phyloP scores from a whole-genome alignment of 2,888 invertebrate genomes.

The Tipula lateralis region DNA sequence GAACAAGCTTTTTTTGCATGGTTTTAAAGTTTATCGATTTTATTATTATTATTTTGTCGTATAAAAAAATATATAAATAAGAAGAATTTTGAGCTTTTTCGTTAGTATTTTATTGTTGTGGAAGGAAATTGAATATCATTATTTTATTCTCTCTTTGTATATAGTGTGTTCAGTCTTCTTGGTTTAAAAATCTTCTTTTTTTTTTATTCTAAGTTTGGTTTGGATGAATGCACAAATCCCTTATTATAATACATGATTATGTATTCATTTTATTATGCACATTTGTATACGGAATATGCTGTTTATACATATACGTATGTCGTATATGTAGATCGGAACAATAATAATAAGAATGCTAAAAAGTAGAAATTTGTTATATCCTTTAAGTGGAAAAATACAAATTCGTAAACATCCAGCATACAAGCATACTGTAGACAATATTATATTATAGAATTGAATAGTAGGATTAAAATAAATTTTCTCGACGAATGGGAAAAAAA shows the following conservation, averaged over 20 bases:
- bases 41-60: constrained; percentile 11
- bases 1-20: background rate
- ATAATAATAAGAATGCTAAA: background rate
- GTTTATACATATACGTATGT: background rate
- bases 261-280: constrained; percentile 19
- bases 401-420: background rate
- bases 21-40: constrained; percentile 24
- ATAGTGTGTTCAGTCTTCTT: background rate
- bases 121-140: constrained; percentile 19
- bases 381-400: background rate
- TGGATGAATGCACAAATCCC: constrained; percentile 19
- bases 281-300: background rate
- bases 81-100: background rate
- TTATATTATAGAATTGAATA: background rate
- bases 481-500: background rate
- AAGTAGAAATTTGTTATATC: background rate
- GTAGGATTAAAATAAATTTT: constrained; percentile 16
- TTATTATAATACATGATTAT: constrained; percentile 24
- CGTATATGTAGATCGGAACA: background rate
- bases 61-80: background rate
- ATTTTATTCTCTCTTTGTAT: background rate
- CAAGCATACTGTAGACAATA: background rate
- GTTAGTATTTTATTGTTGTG: background rate
- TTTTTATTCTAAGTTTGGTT: background rate
- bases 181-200: background rate